Base-by-base conservation (phyloP, 1,140 invertebrate species). In the Palaemon carinicauda region DNA sequence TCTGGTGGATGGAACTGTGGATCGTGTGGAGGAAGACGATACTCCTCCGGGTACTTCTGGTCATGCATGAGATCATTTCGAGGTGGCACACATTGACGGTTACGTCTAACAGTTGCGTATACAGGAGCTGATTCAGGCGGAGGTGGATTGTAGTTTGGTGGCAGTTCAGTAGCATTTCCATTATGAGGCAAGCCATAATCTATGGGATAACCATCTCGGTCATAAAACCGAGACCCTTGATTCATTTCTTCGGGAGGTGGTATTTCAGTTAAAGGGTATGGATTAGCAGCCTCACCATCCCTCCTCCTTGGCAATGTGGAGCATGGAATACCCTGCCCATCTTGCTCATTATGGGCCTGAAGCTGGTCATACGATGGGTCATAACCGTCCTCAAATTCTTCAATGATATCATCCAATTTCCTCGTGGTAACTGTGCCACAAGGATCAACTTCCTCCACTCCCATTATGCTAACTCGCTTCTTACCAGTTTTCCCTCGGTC, bases 401-500 rank as follows among this genome's bases (percentile, higher is more conserved):
- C 88, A 10, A 89, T 84, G 24, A 89, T 89, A 53, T 89, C 88
- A 53, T 89, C 87, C 0, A 89, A 54, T 50, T 84, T 84, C 65
- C 88, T 79, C 2, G 88, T 89, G 21, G 78, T 87, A 27, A 77
- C 85, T 10, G 73, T 77, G 41, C 88, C 88, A n/a, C 80, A 84
- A 5, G 84, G 65, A 52, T 89, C 88, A 4, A 89, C 88, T 60
- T 89, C 88, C 60, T 89, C 88, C 14, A 89, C 88, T 12, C 88
- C 88, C 12, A 84, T 52, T 3, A 89, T 89, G 54, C 88, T 89
- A 12, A 89, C 88, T 81, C 87, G 73, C 80, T 89, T 89, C 86
- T 87, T 89, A 5, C 60, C 54, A n/a, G 81, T 52, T 29, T 87
- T 87, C 14, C 82, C 85, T 31, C 88, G 82, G n/a, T 89, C 88